These are phyloP conservation scores for Rostratula benghalensis DNA, from an alignment of 2,113 vertebrate genomes.

Conservation along the genomic window DNA sequence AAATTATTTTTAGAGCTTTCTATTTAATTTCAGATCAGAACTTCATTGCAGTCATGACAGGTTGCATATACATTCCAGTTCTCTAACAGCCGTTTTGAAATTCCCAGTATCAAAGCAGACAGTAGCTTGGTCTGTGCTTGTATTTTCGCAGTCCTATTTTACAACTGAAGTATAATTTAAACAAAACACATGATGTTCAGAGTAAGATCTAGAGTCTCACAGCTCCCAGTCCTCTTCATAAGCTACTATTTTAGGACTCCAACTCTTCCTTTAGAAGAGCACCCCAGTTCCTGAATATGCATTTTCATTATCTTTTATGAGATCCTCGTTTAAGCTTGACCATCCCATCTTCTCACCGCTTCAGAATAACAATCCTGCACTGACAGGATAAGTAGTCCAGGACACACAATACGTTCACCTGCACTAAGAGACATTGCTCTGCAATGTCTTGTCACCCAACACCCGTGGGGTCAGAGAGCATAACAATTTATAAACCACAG, in stretches of 20 bases:
- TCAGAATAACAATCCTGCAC: background rate
- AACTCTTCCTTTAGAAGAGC: background rate
- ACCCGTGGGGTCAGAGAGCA: background rate
- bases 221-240: background rate
- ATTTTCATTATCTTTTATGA: background rate
- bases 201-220: background rate
- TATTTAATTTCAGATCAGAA: background rate
- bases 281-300: background rate
- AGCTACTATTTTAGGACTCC: background rate
- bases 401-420: background rate
- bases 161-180: background rate
- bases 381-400: background rate
- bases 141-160: background rate
- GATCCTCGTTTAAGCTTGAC: background rate
- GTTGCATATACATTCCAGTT: background rate
- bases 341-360: background rate
- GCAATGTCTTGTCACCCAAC: background rate
- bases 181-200: background rate
- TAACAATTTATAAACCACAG: background rate
- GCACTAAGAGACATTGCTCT: background rate
- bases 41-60: background rate
- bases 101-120: background rate
- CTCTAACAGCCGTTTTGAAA: background rate
- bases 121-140: background rate
- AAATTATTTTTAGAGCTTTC: background rate